Evolutionary conservation across 2,797 vertebrate species (phyloP).

Genomic region (Eremophila alpestris): DNA sequence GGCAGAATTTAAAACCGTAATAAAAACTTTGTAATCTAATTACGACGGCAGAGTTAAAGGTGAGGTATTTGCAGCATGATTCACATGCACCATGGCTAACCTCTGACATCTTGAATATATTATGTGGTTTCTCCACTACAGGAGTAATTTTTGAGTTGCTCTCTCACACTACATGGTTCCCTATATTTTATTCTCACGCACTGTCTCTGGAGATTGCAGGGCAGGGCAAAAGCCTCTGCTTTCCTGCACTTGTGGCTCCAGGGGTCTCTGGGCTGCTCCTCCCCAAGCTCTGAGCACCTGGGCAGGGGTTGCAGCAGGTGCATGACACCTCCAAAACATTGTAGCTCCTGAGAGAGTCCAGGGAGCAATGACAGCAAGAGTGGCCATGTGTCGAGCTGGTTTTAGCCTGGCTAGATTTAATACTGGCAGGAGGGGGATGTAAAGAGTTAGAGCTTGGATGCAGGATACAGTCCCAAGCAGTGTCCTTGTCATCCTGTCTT

Average conservation of each 20-base stretch:
- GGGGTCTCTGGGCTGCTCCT: not conserved
- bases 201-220: not conserved
- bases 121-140: constrained; percentile 62
- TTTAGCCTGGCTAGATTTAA: not conserved
- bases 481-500: not conserved
- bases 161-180: not conserved
- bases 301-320: not conserved
- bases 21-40: constrained; percentile 77
- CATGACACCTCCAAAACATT: not conserved
- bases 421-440: not conserved
- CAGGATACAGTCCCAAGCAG: not conserved
- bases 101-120: constrained; percentile 73
- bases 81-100: constrained; percentile 60
- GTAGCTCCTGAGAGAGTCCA: rapidly evolving
- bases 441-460: not conserved
- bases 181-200: constrained; percentile 16
- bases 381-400: not conserved
- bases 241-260: not conserved
- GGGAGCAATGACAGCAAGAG: not conserved
- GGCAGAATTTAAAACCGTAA: constrained; percentile 73
- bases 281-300: rapidly evolving
- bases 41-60: constrained; percentile 71
- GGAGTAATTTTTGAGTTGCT: constrained; percentile 49
- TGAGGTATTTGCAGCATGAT: constrained; percentile 69
- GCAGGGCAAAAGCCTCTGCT: not conserved